Percentiles rank a stretch among this genome's conserved stretches.
These are phyloP conservation scores for Lacanobia wlatinum DNA, from an alignment of 2,888 invertebrate genomes.

Conservation along the genomic window DNA sequence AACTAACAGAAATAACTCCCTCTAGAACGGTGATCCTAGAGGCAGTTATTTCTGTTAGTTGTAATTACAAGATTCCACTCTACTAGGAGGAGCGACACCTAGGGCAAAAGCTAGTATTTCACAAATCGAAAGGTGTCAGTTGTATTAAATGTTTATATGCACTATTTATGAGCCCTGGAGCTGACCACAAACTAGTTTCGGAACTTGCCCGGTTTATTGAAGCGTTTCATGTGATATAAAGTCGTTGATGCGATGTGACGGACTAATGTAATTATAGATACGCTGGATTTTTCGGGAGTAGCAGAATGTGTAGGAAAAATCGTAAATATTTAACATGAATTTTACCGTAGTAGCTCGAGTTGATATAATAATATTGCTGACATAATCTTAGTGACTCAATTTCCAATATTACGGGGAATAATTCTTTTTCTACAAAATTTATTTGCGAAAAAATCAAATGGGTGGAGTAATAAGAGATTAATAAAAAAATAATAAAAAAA, in stretches of 20 bases:
- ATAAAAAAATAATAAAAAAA: too few relatives aligned
- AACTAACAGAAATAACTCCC: too few relatives aligned
- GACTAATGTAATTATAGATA: constrained; percentile 23
- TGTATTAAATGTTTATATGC: constrained; percentile 51
- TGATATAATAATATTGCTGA: too few relatives aligned
- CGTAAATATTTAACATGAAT: background rate
- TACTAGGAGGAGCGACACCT: too few relatives aligned
- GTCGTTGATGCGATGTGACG: constrained; percentile 55
- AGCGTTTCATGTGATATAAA: constrained; percentile 33
- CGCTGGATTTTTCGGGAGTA: background rate
- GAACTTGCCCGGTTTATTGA: constrained; percentile 40
- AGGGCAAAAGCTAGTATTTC: constrained; percentile 16
- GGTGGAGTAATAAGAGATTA: too few relatives aligned
- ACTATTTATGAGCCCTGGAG: constrained; percentile 44
- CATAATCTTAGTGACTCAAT: too few relatives aligned
- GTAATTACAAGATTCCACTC: too few relatives aligned
- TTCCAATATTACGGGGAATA: too few relatives aligned
- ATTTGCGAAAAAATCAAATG: too few relatives aligned
- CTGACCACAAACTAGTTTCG: constrained; percentile 59
- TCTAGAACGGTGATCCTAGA: too few relatives aligned
- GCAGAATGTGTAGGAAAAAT: background rate
- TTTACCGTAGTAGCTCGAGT: background rate
- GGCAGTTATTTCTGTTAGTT: too few relatives aligned
- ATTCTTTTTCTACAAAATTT: too few relatives aligned
- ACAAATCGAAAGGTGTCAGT: constrained; percentile 27